A percentile compares a stretch with the other conserved stretches of the same genome.
These are phyloP conservation scores for Drosophila parabipectinata DNA, from an alignment of 1,140 invertebrate genomes.

Conservation along the genomic window DNA sequence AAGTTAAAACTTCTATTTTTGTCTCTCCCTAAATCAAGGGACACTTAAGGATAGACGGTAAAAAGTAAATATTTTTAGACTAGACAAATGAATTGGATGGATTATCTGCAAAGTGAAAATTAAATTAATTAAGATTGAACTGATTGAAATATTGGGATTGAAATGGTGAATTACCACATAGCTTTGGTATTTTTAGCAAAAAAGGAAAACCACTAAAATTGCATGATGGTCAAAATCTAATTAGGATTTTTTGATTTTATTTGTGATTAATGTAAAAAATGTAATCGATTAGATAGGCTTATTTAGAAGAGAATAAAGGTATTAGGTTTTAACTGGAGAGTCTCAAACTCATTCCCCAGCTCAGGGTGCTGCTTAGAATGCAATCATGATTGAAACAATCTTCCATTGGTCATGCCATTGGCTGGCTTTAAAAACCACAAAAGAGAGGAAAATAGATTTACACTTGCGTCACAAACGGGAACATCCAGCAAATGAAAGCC, in stretches of 20 bases:
- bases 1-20: neutral
- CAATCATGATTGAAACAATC: neutral
- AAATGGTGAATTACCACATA: too few species aligned
- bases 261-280: too few species aligned
- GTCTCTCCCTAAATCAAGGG: neutral
- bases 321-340: too few species aligned
- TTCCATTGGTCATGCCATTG: neutral
- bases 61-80: neutral
- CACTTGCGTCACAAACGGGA: slow-evolving; percentile 66
- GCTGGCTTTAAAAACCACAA: slow-evolving; percentile 37
- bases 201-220: too few species aligned
- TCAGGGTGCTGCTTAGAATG: neutral
- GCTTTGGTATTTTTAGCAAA: too few species aligned
- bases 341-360: too few species aligned
- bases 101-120: neutral
- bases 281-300: too few species aligned
- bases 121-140: neutral
- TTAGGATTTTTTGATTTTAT: too few species aligned
- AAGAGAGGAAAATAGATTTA: slow-evolving; percentile 68
- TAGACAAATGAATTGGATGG: neutral
- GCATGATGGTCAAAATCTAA: too few species aligned
- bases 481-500: slow-evolving; percentile 29
- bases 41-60: neutral
- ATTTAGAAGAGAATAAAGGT: too few species aligned
- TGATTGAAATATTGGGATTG: too few species aligned